These are phyloP conservation scores for Calidris pygmaea DNA, from an alignment of 2,113 vertebrate species.

Conservation along the genomic window DNA sequence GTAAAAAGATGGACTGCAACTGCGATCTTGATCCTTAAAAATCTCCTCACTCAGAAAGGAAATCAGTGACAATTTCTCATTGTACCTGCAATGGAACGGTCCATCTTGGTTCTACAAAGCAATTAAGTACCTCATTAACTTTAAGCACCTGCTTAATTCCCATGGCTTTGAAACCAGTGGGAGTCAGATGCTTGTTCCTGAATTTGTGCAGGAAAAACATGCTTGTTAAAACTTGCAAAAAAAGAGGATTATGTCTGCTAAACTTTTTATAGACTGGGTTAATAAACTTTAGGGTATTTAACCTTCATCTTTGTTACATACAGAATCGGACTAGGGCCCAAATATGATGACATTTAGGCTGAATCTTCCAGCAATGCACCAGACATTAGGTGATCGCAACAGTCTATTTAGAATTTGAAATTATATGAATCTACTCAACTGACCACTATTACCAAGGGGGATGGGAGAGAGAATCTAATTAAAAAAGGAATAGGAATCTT, in stretches of 20 bases:
- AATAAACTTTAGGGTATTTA: neutral
- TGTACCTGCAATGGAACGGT: neutral
- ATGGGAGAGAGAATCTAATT: too few species aligned
- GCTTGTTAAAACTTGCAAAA: neutral
- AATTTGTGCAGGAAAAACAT: neutral
- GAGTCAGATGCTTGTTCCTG: slow-evolving; percentile 16
- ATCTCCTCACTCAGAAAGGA: neutral
- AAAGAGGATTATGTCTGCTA: neutral
- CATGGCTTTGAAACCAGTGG: slow-evolving; percentile 46
- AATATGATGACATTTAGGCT: neutral
- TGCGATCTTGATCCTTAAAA: neutral
- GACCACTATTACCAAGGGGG: neutral
- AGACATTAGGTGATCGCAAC: accelerated
- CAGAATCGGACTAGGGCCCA: neutral
- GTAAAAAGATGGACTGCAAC: neutral
- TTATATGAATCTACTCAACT: neutral
- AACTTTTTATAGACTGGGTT: neutral
- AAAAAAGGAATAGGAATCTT: neutral
- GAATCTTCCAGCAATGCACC: neutral
- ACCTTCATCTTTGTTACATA: neutral
- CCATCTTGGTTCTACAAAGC: slow-evolving; percentile 46
- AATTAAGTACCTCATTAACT: slow-evolving; percentile 65
- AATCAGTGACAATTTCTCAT: neutral
- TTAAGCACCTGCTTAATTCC: slow-evolving; percentile 58
- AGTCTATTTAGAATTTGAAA: neutral